These are phyloP conservation scores for Polymixis lichenea DNA, from an alignment of 2,888 invertebrate genomes.

Conservation along the genomic window DNA sequence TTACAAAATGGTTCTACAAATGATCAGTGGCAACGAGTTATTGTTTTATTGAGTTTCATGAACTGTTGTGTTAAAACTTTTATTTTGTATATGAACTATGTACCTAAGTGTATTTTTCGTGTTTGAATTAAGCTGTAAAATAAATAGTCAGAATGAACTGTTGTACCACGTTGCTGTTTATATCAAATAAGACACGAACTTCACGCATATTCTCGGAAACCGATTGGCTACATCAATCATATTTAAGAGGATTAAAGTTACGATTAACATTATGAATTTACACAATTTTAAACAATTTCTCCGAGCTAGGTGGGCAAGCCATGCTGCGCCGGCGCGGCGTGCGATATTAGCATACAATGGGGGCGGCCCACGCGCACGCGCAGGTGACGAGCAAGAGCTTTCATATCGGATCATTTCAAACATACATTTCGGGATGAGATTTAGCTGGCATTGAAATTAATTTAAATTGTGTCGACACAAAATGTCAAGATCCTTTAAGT, in stretches of 20 bases:
- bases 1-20: constrained; percentile 11
- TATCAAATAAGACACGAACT: constrained; percentile 23
- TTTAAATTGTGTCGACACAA: constrained; percentile 45
- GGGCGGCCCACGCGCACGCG: constrained; percentile 77
- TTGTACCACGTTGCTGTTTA: constrained; percentile 15
- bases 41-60: background rate
- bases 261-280: constrained; percentile 71
- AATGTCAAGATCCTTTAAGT: constrained; percentile 7
- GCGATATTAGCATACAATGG: constrained; percentile 81
- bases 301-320: constrained; percentile 69
- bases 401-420: constrained; percentile 67
- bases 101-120: background rate
- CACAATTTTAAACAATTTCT: constrained; percentile 80
- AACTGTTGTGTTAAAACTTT: background rate
- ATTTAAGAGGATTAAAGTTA: constrained; percentile 65
- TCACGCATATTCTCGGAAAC: constrained; percentile 52
- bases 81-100: constrained; percentile 1
- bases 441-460: constrained; percentile 60
- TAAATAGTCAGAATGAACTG: constrained; percentile 12
- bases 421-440: constrained; percentile 61
- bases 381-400: constrained; percentile 84
- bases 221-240: constrained; percentile 68
- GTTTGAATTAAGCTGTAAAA: constrained; percentile 13
- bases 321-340: constrained; percentile 64
- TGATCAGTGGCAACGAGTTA: background rate